phyloP scores from a whole-genome alignment of 2,888 invertebrate species.

The Chymomyza procnemis region DNA sequence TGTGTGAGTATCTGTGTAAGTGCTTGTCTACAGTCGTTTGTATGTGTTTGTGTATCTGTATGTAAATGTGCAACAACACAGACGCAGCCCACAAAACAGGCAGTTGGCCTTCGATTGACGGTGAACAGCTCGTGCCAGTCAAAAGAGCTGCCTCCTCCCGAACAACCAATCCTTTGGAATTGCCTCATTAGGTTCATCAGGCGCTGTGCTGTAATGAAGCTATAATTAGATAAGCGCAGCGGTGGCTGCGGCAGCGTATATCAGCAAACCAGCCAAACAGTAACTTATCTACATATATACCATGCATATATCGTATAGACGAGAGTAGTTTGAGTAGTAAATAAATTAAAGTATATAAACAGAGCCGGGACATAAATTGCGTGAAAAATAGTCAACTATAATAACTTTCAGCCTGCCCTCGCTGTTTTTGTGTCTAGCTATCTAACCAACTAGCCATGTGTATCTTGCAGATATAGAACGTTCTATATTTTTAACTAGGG shows the following conservation, averaged over 20 bases:
- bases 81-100: constrained; percentile 8
- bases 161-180: constrained; percentile 1
- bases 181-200: constrained; percentile 55
- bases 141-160: constrained; percentile 11
- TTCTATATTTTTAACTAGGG: background rate
- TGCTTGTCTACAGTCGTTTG: background rate
- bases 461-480: background rate
- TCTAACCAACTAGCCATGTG: background rate
- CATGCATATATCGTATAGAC: background rate
- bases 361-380: no score
- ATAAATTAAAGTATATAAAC: no score
- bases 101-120: constrained; percentile 22
- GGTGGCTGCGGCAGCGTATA: constrained; percentile 7
- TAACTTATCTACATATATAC: constrained; percentile 13
- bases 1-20: background rate
- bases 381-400: no score
- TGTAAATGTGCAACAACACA: background rate
- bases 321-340: no score
- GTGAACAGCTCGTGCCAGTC: background rate
- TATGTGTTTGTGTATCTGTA: background rate
- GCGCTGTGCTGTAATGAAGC: constrained; percentile 62
- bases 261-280: background rate
- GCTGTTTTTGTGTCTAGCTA: background rate
- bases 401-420: no score
- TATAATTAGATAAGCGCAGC: constrained; percentile 67